Evolutionary conservation across 1,140 invertebrate species (phyloP), one percentile per base, ranked within the genome.

Genomic region (Zaprionus vittiger): DNA sequence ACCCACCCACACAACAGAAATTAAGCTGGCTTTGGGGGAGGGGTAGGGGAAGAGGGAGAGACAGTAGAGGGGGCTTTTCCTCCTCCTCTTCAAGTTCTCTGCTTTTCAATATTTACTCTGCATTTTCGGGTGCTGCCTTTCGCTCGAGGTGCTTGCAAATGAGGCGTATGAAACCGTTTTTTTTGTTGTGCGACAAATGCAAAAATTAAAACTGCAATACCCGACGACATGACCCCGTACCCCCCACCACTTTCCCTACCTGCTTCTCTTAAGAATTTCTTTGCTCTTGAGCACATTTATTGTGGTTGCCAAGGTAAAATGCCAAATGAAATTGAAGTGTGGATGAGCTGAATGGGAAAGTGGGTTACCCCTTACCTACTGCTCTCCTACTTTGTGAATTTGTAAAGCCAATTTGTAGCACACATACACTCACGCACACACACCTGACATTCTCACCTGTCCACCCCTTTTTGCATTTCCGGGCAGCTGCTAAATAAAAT

Each of bases 241-340:
- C 17, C 47, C 3, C 0, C 12, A 3, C 17, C 47, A 9, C 11
- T 2, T 11, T 5, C 17, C 47, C 9, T 14, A 15, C 15, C 9
- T 24, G 11, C 67, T 71, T 60, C 56, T 72, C 81, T 81, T 84
- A 90, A 90, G 85, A 90, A 90, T 89, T 89, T 90, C 75, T 90
- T 90, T 90, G 84, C 85, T 55, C 69, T 76, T 79, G 17, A 76
- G n/a, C 60, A 90, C 78, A 84, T 89, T 84, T 87, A 84, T 89
- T 82, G 81, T 79, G 81, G 84, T 63, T 87, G 71, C 80, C 73
- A 78, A 65, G 49, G 54, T 28, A 77, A 83, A 87, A 89, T 89
- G 85, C 79, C 84, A 90, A 89, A 90, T 84, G 79, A 77, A 90
- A 89, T 84, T 84, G 84, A 90, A 89, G 84, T 89, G 72, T 55